phyloP scores from a whole-genome alignment of 1,140 invertebrate genomes.

The Drosophila gunungcola region DNA sequence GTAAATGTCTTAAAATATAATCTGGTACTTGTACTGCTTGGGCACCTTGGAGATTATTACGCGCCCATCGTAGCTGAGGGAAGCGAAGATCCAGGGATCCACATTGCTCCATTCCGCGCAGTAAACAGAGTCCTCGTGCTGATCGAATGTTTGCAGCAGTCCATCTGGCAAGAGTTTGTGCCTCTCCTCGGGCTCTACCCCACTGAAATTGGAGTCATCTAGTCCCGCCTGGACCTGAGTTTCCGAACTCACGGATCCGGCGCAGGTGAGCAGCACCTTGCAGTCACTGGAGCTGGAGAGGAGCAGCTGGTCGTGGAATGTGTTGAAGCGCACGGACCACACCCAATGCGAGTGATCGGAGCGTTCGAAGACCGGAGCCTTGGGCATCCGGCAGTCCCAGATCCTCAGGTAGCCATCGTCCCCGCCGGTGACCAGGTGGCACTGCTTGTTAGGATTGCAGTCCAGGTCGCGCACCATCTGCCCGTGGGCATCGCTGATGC shows the following conservation, averaged over 20 bases:
- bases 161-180: constrained; percentile 84
- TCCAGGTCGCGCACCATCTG: constrained; percentile 96
- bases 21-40: constrained; percentile 95
- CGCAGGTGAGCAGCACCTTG: constrained; percentile 93
- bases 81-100: constrained; percentile 99
- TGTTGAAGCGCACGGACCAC: constrained; percentile 97
- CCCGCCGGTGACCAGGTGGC: constrained; percentile 96
- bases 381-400: constrained; percentile 96
- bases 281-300: constrained; percentile 97
- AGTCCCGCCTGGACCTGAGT: constrained; percentile 21
- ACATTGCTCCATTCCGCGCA: constrained; percentile 98
- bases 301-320: constrained; percentile 98
- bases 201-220: constrained; percentile 22
- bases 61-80: constrained; percentile 97
- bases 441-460: constrained; percentile 98
- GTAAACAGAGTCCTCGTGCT: constrained; percentile 99
- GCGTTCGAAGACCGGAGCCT: constrained; percentile 91
- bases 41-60: constrained; percentile 97
- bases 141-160: constrained; percentile 94
- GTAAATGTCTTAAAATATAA: constrained; percentile 87
- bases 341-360: constrained; percentile 98
- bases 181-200: constrained; percentile 86
- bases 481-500: constrained; percentile 93
- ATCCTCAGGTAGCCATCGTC: constrained; percentile 98
- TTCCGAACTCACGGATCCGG: constrained; percentile 95